Evolutionary conservation across 23 tunicate genomes (phyloP).

Genomic region (Halocynthia aurantium): DNA sequence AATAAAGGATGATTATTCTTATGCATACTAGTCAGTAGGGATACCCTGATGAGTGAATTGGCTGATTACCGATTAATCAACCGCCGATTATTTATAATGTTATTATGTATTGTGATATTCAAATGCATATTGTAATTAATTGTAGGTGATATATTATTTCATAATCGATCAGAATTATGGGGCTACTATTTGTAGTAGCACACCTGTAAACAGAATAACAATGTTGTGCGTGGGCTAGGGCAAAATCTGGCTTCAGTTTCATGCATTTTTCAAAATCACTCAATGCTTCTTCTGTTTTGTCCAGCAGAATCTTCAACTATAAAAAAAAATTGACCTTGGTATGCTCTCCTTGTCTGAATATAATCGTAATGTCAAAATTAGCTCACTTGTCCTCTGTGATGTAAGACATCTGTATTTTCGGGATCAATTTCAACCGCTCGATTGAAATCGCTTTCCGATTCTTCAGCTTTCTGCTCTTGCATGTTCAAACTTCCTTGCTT

Average conservation of each 20-base stretch:
- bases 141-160: too few relatives aligned
- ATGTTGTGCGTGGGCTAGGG: conserved; percentile 82
- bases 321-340: not conserved
- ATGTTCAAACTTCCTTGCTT: conserved; percentile 83
- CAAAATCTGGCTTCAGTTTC: conserved; percentile 60
- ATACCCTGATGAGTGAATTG: too few relatives aligned
- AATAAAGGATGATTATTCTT: too few relatives aligned
- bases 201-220: conserved; percentile 88
- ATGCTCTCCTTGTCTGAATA: too few relatives aligned
- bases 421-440: conserved; percentile 58
- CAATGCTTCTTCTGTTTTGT: conserved; percentile 57
- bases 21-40: too few relatives aligned
- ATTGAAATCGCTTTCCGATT: conserved; percentile 56
- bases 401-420: conserved; percentile 73
- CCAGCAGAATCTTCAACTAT: conserved; percentile 67
- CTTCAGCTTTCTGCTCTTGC: conserved; percentile 60
- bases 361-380: too few relatives aligned
- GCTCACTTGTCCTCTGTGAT: conserved; percentile 82
- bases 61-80: too few relatives aligned
- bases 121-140: too few relatives aligned
- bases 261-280: conserved; percentile 78
- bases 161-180: too few relatives aligned
- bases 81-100: too few relatives aligned
- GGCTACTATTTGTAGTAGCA: not conserved
- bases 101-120: too few relatives aligned